Base-by-base conservation (phyloP, 2,113 vertebrate species). In the Percina caprodes region DNA sequence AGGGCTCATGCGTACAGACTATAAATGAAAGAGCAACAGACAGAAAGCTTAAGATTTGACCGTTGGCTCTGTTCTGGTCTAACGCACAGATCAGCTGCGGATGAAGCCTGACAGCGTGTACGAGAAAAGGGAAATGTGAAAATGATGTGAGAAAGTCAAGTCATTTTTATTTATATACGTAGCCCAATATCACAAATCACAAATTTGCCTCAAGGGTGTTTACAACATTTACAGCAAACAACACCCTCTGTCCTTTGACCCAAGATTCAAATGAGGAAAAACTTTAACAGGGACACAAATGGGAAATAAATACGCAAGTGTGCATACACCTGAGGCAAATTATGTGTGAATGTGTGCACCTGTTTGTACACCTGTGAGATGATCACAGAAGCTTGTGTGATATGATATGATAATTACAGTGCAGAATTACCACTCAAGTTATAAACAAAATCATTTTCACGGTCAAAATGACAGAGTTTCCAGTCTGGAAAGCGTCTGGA, bases 1-100 rank as follows among this genome's bases (percentile, higher is more conserved):
- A 18, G 24, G 49, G 13, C 14, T 70, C 3, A 6, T n/a, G 68
- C 74, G 48, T 49, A 35, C n/a, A 24, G 51, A 71, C 49, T 30
- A 52, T 75, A 59, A 81, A 81, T 39, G 39, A 82, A 30, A 60
- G 1, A 68, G 55, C 14, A 78, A 58, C 30, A 67, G 33, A 56
- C 21, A 23, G 8, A 52, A 9, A 55, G 63, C 9, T 52, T 15
- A 42, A 63, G 21, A 18, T 18, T 42, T 55, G 21, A 65, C 33
- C 69, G 42, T 0, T 18, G 59, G 26, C 58, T 69, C 15, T 39
- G 15, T 39, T 59, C 33, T 3, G n/a, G 33, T 71, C 13, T 54
- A 13, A 61, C 46, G 48, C 58, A 60, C 56, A 23, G 9, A 72
- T 82, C 30, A 73, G 26, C 7, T 69, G 21, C 4, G 10, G 4